These are phyloP conservation scores for Parascotia fuliginaria DNA, from an alignment of 2,888 invertebrate species.

Conservation along the genomic window DNA sequence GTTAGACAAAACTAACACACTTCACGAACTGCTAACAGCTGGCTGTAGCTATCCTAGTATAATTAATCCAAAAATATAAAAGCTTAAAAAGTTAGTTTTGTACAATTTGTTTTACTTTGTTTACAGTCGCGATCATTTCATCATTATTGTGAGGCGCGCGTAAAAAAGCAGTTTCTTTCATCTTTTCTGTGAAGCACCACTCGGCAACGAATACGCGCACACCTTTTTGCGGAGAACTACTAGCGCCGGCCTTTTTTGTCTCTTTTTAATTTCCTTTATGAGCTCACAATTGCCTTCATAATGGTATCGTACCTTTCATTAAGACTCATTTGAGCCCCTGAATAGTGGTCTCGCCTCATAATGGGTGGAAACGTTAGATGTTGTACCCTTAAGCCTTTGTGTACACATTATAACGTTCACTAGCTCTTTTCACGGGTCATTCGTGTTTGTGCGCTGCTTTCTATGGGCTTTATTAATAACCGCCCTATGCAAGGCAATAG, in stretches of 20 bases:
- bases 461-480: conserved; percentile 70
- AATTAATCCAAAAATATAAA: not conserved
- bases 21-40: not conserved
- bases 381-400: conserved; percentile 72
- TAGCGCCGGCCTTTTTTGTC: conserved; percentile 61
- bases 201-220: conserved; percentile 39
- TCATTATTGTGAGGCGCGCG: conserved; percentile 24
- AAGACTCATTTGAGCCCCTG: conserved; percentile 75
- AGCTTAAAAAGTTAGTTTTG: not conserved
- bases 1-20: not conserved
- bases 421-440: conserved; percentile 69
- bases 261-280: conserved; percentile 81
- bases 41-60: not conserved
- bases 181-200: conserved; percentile 41
- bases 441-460: conserved; percentile 60
- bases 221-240: conserved; percentile 53
- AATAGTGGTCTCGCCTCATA: conserved; percentile 75
- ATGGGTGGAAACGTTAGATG: conserved; percentile 74
- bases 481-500: conserved; percentile 49
- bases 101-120: conserved; percentile 7
- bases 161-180: conserved; percentile 48
- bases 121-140: conserved; percentile 26
- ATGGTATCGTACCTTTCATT: conserved; percentile 81
- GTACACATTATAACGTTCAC: conserved; percentile 62
- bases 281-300: conserved; percentile 80